Conservation (phyloP, 37 sponge, comb jelly and placozoan genomes). For the Eunapius fragilis region DNA sequence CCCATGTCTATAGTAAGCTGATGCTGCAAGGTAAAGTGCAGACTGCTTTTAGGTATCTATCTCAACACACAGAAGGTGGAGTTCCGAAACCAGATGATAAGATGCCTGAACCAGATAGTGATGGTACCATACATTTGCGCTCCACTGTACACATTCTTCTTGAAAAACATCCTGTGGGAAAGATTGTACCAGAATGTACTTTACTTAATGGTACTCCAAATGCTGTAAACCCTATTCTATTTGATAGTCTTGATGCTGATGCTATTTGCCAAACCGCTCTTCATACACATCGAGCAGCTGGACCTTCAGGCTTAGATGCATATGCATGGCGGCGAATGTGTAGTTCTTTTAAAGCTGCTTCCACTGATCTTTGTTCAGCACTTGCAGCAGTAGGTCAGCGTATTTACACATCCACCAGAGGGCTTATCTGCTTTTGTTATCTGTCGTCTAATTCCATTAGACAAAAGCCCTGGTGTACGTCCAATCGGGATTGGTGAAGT, state of each 20-base stretch:
- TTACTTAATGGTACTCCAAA: not conserved
- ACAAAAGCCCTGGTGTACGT: constrained; percentile 60
- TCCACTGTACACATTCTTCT: constrained; percentile 15
- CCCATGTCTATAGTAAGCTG: no score
- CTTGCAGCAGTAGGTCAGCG: constrained; percentile 26
- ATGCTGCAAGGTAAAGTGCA: no score
- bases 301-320: constrained; percentile 53
- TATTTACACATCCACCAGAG: constrained; percentile 29
- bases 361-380: constrained; percentile 23
- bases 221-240: constrained; percentile 32
- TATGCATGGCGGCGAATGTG: constrained; percentile 44
- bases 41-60: no score
- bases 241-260: constrained; percentile 9
- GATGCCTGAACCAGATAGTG: constrained; percentile 2
- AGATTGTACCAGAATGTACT: not conserved
- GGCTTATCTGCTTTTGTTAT: constrained; percentile 27
- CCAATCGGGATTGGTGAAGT: constrained; percentile 72
- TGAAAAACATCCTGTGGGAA: constrained; percentile 42
- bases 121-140: no score
- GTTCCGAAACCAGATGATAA: constrained; percentile 9
- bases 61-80: no score
- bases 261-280: constrained; percentile 15
- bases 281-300: constrained; percentile 37
- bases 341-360: constrained; percentile 44
- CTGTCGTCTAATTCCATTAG: constrained; percentile 53